A percentile compares a stretch with the other conserved stretches of the same genome.
Conservation (phyloP, 2,113 vertebrate genomes). For the Mirza zaza region DNA sequence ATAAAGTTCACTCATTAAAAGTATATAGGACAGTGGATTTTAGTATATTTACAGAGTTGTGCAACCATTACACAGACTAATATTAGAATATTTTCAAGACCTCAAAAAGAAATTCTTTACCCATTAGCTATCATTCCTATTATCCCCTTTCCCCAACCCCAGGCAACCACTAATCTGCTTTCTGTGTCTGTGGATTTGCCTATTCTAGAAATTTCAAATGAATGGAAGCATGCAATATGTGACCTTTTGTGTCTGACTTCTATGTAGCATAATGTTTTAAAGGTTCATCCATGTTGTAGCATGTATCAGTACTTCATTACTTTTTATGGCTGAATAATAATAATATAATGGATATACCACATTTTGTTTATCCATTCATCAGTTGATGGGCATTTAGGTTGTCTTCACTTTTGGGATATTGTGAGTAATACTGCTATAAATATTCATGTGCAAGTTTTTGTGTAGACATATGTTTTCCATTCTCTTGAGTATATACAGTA, state of each 20-base stretch:
- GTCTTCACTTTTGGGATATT: not conserved
- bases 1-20: not conserved
- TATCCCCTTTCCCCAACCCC: not conserved
- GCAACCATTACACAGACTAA: not conserved
- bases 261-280: not conserved
- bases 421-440: not conserved
- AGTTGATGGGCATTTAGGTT: not conserved
- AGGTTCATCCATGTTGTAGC: not conserved
- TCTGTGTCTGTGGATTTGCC: not conserved
- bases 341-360: not conserved
- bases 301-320: not conserved
- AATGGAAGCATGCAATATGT: not conserved
- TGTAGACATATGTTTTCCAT: not conserved
- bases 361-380: not conserved
- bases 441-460: not conserved
- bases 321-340: not conserved
- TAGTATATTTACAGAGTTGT: conserved; percentile 1
- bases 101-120: not conserved
- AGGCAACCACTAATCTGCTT: not conserved
- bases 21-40: not conserved
- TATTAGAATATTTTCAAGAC: not conserved
- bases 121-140: not conserved
- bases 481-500: not conserved
- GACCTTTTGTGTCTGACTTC: not conserved
- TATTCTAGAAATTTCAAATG: not conserved